Conservation (phyloP, 2,113 vertebrate genomes). For the Lampris megalopsis region DNA sequence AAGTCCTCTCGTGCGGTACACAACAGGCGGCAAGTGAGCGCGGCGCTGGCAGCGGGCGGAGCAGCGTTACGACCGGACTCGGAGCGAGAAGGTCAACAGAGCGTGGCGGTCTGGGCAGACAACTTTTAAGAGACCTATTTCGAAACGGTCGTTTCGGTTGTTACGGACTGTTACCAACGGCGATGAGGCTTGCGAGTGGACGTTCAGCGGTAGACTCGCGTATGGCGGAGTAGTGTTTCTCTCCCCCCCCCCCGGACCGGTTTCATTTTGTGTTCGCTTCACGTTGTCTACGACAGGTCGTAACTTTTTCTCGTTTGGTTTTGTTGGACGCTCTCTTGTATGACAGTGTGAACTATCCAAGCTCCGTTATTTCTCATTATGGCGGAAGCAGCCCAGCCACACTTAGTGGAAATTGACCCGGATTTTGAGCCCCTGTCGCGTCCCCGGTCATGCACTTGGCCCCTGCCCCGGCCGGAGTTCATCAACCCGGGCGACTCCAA, state of each 20-base stretch:
- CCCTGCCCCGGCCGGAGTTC: slow-evolving; percentile 91
- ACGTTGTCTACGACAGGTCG: slow-evolving; percentile 31
- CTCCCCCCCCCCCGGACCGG: slow-evolving; percentile 2
- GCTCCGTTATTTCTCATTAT: slow-evolving; percentile 72
- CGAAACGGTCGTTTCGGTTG: slow-evolving; percentile 6
- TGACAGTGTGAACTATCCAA: slow-evolving; percentile 65
- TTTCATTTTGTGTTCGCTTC: slow-evolving; percentile 25
- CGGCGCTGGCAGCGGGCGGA: slow-evolving; percentile 35
- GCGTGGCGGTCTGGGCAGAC: neutral
- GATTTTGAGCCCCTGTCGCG: slow-evolving; percentile 90
- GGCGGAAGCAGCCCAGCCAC: slow-evolving; percentile 86
- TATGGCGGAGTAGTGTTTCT: slow-evolving; percentile 40
- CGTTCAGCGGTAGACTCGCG: slow-evolving; percentile 40
- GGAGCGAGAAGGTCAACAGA: slow-evolving; percentile 19
- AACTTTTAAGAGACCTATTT: slow-evolving; percentile 13
- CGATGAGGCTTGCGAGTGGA: slow-evolving; percentile 66
- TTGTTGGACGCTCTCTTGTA: slow-evolving; percentile 43
- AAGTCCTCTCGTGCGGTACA: slow-evolving; percentile 68
- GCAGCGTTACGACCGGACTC: slow-evolving; percentile 44
- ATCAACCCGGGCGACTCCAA: slow-evolving; percentile 89
- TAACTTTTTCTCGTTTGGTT: slow-evolving; percentile 23
- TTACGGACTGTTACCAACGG: neutral
- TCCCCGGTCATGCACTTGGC: slow-evolving; percentile 90
- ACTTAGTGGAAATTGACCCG: slow-evolving; percentile 88
- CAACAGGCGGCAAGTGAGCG: slow-evolving; percentile 62